Evolutionary conservation across 2,888 invertebrate genomes (phyloP), one percentile per base, ranked within the genome.

Genomic region (Pseudococcus jackbeardsleyi): DNA sequence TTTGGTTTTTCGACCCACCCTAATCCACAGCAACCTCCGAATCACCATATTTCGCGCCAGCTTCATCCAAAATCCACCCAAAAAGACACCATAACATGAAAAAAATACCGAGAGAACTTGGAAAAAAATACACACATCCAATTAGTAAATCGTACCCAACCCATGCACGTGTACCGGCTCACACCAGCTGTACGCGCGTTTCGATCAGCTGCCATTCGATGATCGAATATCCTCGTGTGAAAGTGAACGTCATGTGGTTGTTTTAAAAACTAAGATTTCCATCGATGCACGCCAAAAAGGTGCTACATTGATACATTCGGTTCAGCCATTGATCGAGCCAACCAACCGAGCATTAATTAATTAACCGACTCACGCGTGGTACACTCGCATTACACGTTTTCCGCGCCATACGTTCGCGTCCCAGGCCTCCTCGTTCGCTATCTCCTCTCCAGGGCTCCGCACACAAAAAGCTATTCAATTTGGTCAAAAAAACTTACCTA

Each of bases 121-220:
- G 9, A 68, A 72, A 68, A 72, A 72, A 72, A 72, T 9, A 6
- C 42, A 42, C 9, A 72, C 17, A 72, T 39, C 72, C 72, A 72
- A 72, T 72, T 72, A 72, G 72, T 72, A 72, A 33, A 72, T 72
- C 39, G 33, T 39, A 72, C 72, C 33, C 17, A 72, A 33, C 6
- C 72, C 33, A 33, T 72, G 33, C 72, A 72, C 72, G 72, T 72
- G 72, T 72, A 72, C 72, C 33, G 17, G 33, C 72, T 72, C 33
- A 72, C 72, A 72, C 72, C 72, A 72, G 72, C 72, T 72, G 72
- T 72, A 72, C 72, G 15, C 33, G 15, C 26, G 15, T 33, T 72
- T 72, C 72, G 39, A 72, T 72, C 72, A 72, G 72, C 72, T 72
- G 72, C 72, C 72, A 72, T 72, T 72, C 72, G 72, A 72, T 72